Conservation (phyloP, 2,888 invertebrate genomes). For the Physocephala rufipes region DNA sequence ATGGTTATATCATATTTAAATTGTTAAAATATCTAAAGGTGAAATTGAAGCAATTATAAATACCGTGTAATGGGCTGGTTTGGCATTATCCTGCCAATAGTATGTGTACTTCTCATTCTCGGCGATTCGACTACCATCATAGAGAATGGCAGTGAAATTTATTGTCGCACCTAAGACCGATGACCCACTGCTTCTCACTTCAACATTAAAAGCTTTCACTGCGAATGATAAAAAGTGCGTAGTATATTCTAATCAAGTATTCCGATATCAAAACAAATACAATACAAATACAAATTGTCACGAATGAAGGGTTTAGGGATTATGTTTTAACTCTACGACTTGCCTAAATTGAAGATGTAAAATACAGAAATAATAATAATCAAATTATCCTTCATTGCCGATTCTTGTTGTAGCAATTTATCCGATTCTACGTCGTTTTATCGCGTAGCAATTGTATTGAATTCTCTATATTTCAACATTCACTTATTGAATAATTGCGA, state of each 20-base stretch:
- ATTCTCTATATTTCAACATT: not conserved
- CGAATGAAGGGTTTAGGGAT: constrained; percentile 2
- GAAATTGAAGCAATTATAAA: constrained; percentile 40
- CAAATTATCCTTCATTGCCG: constrained; percentile 11
- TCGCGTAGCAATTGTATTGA: not conserved
- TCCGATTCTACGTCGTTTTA: not conserved
- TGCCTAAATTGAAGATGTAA: constrained; percentile 25
- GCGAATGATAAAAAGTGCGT: constrained; percentile 7
- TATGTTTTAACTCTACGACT: not conserved
- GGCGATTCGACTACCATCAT: constrained; percentile 52
- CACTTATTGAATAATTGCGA: not conserved
- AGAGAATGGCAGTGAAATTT: constrained; percentile 69
- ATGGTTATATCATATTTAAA: too few species aligned
- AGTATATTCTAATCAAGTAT: not conserved
- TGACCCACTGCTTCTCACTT: constrained; percentile 72
- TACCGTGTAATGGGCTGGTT: constrained; percentile 48
- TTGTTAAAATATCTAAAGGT: too few species aligned
- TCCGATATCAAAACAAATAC: not conserved
- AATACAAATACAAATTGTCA: not conserved
- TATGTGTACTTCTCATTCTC: constrained; percentile 68
- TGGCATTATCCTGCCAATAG: constrained; percentile 71
- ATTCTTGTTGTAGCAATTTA: constrained; percentile 7
- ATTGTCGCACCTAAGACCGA: constrained; percentile 78
- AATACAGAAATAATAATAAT: constrained; percentile 22
- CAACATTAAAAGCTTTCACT: constrained; percentile 65